These are phyloP conservation scores for Erynnis tages DNA, from an alignment of 2,888 invertebrate genomes.

Conservation along the genomic window DNA sequence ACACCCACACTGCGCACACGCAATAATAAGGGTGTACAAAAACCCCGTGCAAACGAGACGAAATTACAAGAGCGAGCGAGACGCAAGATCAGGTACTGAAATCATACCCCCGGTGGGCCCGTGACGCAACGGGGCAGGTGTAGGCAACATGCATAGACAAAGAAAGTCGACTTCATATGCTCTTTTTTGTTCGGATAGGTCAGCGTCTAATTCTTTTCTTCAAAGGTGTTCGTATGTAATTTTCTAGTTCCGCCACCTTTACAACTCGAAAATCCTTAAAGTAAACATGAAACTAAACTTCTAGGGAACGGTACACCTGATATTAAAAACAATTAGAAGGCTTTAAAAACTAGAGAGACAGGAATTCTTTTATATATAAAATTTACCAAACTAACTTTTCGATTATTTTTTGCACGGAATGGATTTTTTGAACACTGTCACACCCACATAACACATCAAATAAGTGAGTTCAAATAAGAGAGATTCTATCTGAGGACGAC, in stretches of 20 bases:
- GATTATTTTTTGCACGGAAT: too few relatives aligned
- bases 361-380: too few relatives aligned
- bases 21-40: constrained; percentile 73
- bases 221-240: constrained; percentile 27
- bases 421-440: too few relatives aligned
- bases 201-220: constrained; percentile 43
- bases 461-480: too few relatives aligned
- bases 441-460: too few relatives aligned
- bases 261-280: not conserved
- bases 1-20: constrained; percentile 63
- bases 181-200: constrained; percentile 63
- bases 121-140: constrained; percentile 75
- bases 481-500: too few relatives aligned
- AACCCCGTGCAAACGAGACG: constrained; percentile 58
- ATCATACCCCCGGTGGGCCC: constrained; percentile 67
- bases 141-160: constrained; percentile 62
- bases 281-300: not conserved
- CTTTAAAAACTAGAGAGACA: too few relatives aligned
- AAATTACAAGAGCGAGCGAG: constrained; percentile 55
- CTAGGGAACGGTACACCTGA: not conserved
- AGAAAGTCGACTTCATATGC: constrained; percentile 52
- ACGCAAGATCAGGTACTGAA: constrained; percentile 61
- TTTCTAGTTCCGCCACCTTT: constrained; percentile 14
- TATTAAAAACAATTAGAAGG: too few relatives aligned
- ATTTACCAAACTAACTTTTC: too few relatives aligned